Percentiles rank a stretch among this genome's conserved stretches.
phyloP scores from a whole-genome alignment of 2,888 invertebrate genomes.

The Protula sp. region DNA sequence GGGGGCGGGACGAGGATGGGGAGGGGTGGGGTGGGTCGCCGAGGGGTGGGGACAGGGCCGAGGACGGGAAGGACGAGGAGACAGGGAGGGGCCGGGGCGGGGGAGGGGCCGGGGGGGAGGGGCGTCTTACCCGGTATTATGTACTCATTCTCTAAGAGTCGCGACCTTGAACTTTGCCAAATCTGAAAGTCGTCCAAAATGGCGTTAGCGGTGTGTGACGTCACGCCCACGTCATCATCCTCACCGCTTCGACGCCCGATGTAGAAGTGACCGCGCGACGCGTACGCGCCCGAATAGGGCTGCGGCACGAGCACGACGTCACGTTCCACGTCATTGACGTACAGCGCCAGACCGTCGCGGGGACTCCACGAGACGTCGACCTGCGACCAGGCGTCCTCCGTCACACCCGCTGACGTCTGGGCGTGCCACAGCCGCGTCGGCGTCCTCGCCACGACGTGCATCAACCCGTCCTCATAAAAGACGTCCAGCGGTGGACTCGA shows the following conservation, averaged over 20 bases:
- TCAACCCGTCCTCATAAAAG: conserved; percentile 38
- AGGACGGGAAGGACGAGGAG: too few relatives aligned
- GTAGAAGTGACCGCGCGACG: conserved; percentile 21
- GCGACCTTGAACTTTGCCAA: too few relatives aligned
- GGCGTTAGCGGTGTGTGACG: conserved; percentile 29
- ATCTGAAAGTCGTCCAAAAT: conserved; percentile 39
- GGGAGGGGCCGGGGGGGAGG: too few relatives aligned
- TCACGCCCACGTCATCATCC: conserved; percentile 27
- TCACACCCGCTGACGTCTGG: conserved; percentile 25
- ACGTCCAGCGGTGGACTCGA: conserved; percentile 44
- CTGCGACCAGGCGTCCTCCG: conserved; percentile 31
- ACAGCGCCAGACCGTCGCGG: conserved; percentile 33
- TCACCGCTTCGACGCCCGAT: conserved; percentile 29
- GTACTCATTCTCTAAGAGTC: too few relatives aligned
- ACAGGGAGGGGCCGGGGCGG: too few relatives aligned
- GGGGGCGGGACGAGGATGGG: too few relatives aligned
- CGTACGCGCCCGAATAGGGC: too few relatives aligned
- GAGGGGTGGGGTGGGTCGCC: too few relatives aligned
- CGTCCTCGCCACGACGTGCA: conserved; percentile 40
- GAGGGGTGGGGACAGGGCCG: too few relatives aligned
- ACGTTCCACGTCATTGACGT: conserved; percentile 37
- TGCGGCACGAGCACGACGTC: too few relatives aligned
- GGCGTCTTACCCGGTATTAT: too few relatives aligned
- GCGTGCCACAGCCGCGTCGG: conserved; percentile 35
- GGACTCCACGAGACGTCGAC: conserved; percentile 45